A percentile compares a stretch with the other conserved stretches of the same genome.
These are phyloP conservation scores for Flexamia atlantica DNA, from an alignment of 2,888 invertebrate species.

Conservation along the genomic window DNA sequence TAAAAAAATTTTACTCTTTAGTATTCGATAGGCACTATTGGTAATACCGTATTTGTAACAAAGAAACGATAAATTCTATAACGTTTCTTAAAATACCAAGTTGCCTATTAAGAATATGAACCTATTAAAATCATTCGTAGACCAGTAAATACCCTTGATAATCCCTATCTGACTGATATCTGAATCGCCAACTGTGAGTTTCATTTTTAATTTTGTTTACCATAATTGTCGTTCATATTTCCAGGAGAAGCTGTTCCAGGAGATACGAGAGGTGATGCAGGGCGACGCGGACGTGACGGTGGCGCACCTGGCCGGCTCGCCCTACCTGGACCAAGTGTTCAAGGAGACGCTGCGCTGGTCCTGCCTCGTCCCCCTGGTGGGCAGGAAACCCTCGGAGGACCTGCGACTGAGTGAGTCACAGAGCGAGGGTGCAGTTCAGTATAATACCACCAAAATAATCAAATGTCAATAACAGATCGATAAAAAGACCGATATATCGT, in stretches of 20 bases:
- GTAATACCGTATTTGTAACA: not conserved
- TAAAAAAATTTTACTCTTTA: too few species aligned
- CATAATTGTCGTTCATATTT: not conserved
- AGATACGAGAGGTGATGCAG: not conserved
- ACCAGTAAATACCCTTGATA: too few species aligned
- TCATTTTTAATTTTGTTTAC: too few species aligned
- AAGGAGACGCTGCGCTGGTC: constrained; percentile 8
- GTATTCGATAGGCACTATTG: not conserved
- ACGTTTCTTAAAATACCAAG: too few species aligned
- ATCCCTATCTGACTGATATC: too few species aligned
- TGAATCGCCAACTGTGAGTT: not conserved
- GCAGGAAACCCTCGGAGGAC: not conserved
- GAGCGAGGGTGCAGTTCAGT: too few species aligned
- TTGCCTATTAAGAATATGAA: too few species aligned
- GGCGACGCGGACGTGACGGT: not conserved
- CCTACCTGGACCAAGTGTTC: constrained; percentile 17
- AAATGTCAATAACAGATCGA: too few species aligned
- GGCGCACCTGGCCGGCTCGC: not conserved
- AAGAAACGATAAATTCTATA: too few species aligned
- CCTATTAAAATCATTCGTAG: too few species aligned
- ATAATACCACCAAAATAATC: too few species aligned
- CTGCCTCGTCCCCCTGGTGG: not conserved
- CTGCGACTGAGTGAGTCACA: constrained; percentile 16
- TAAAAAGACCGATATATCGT: too few species aligned
- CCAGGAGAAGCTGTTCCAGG: not conserved